Base-by-base conservation (phyloP, 2,797 vertebrate genomes). In the Antrozous pallidus region DNA sequence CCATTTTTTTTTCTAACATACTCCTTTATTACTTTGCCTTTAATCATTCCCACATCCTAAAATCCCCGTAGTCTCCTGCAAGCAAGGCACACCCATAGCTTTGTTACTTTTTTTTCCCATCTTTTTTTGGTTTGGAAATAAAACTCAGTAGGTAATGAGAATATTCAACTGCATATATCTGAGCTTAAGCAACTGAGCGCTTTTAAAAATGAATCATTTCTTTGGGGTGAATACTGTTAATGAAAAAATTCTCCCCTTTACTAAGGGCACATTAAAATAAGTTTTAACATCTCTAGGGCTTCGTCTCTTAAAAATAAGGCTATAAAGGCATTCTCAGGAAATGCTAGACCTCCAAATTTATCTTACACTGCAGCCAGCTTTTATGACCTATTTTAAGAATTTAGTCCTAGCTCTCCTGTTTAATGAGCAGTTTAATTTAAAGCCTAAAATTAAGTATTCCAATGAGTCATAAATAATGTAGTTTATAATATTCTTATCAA, bases 381-480 rank as follows among this genome's bases (percentile, higher is more conserved):
- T 98, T 96, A 96, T 67, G 81, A 91, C 69, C 94, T 98, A 96
- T 96, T 97, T 98, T 98, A 96, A 97, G 96, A 86, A 93, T 80
- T 97, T 88, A 69, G 84, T 95, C 61, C 90, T 96, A 87, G 81
- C 88, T 97, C 93, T 93, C 86, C 61, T 92, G 77, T 93, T 98
- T 98, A 98, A 98, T 97, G 97, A 98, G 97, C 92, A 98, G 97
- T 96, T 98, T 98, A 97, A 98, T 98, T 98, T 98, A 97, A 98
- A 97, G 92, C 95, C 98, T 97, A 98, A 98, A 98, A 97, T 98
- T 97, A 98, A 98, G 95, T 95, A 95, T 98, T 98, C 95, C 97
- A 97, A 65, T 77, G 95, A 97, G 96, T 97, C 95, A 98, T 98
- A 98, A 98, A 98, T 98, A 98, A 98, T 98, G 97, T 94, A 98